Base-by-base conservation (phyloP, 2,113 vertebrate genomes). In the Mugil cephalus region DNA sequence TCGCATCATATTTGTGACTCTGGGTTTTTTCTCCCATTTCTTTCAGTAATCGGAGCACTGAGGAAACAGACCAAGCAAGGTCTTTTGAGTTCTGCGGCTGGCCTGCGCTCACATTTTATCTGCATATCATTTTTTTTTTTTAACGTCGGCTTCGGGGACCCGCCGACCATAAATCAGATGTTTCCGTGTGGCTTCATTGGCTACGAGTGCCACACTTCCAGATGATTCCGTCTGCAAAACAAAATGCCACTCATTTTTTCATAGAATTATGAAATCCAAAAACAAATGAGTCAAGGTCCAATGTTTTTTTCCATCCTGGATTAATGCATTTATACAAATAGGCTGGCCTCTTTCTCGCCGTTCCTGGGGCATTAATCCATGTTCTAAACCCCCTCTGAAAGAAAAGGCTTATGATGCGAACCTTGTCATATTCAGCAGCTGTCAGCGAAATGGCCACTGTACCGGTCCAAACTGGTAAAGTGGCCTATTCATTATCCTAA, bases 401-500 rank as follows among this genome's bases (percentile, higher is more conserved):
- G 80, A 87, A 90, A 89, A 87, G 82, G 86, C 88, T 92, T 92
- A 90, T 92, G 88, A 92, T 89, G 88, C 84, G 75, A 91, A 93
- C 92, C 91, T 92, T 94, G 94, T 95, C 93, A 95, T 95, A 95
- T 93, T 93, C 88, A 92, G 89, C 84, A 79, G 90, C 85, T 88
- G 92, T 94, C 90, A 93, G 93, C 93, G 35, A 87, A 93, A 91
- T 82, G 54, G 35, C 71, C 84, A 51, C 80, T 88, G 88, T 86
- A 87, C 83, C 4, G 79, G 84, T 72, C 88, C 89, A 84, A 80
- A 68, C 83, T 61, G 80, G 82, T 89, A 91, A 92, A 93, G 92
- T 92, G 92, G 87, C 82, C 92, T 92, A 94, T 94, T 95, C 93
- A 94, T 94, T 94, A 94, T 90, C 65, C 90, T 94, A 95, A 95